Conservation (phyloP, 35 echinoderm and acorn worm genomes). For the Diadema setosum region DNA sequence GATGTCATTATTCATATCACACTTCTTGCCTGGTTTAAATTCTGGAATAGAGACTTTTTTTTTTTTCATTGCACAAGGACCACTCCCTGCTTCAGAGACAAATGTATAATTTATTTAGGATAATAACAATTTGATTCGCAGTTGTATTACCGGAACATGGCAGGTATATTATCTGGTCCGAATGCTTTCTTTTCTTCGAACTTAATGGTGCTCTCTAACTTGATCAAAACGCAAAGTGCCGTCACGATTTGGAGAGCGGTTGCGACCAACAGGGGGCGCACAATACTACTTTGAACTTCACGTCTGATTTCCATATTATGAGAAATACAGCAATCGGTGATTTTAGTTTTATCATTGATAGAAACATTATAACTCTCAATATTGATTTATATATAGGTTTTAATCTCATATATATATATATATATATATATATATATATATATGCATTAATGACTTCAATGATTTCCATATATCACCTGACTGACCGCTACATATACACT, state of each 20-base stretch:
- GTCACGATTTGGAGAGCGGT: too few species aligned
- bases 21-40: not conserved
- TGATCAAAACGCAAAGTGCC: too few species aligned
- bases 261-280: too few species aligned
- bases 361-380: not conserved
- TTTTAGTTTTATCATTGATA: not conserved
- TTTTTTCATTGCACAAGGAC: not conserved
- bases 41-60: not conserved
- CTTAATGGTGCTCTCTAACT: not conserved
- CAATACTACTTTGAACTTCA: too few species aligned
- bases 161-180: not conserved
- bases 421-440: not conserved
- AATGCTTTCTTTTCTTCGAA: not conserved
- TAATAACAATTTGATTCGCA: not conserved
- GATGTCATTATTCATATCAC: too few species aligned
- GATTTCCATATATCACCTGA: not conserved
- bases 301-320: not conserved
- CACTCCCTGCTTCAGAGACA: not conserved
- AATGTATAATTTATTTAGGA: not conserved
- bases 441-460: not conserved
- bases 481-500: too few species aligned
- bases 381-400: too few species aligned
- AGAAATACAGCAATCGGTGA: not conserved
- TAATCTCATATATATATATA: too few species aligned
- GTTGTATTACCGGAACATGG: not conserved